phyloP scores from a whole-genome alignment of 2,888 invertebrate genomes.

The Lissocephala sabroskyi region DNA sequence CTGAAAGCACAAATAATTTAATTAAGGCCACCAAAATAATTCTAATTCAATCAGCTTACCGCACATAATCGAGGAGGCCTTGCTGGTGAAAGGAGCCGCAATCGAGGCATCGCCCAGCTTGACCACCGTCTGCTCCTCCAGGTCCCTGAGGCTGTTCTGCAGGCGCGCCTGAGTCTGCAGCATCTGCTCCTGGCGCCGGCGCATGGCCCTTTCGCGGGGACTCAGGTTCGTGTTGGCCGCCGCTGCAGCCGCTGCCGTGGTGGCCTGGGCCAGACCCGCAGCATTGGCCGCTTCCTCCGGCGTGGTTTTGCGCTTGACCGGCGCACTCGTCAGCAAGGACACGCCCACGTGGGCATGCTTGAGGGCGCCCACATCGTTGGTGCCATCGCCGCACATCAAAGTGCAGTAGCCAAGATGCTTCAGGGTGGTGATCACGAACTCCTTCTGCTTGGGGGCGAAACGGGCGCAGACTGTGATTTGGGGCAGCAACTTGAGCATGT shows the following conservation, averaged over 20 bases:
- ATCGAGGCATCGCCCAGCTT: slow-evolving; percentile 99
- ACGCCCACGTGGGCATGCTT: slow-evolving; percentile 99
- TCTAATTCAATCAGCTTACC: no score
- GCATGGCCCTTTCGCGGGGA: slow-evolving; percentile 64
- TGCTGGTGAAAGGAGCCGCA: slow-evolving; percentile 99
- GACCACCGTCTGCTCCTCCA: slow-evolving; percentile 92
- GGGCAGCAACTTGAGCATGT: slow-evolving; percentile 84
- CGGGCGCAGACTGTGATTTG: slow-evolving; percentile 94
- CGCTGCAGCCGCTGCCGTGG: slow-evolving; percentile 31
- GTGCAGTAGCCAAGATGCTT: slow-evolving; percentile 89
- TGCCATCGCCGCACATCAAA: slow-evolving; percentile 99
- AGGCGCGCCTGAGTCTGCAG: slow-evolving; percentile 65
- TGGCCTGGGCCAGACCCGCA: slow-evolving; percentile 24
- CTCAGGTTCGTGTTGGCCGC: slow-evolving; percentile 55
- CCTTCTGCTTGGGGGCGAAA: slow-evolving; percentile 99
- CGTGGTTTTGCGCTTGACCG: slow-evolving; percentile 74
- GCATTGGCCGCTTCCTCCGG: slow-evolving; percentile 42
- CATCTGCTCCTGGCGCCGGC: slow-evolving; percentile 67
- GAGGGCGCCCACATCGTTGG: slow-evolving; percentile 98
- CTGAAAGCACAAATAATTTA: no score
- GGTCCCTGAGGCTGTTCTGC: slow-evolving; percentile 80
- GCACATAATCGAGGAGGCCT: slow-evolving; percentile 94
- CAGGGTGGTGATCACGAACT: slow-evolving; percentile 91
- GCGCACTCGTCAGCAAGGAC: slow-evolving; percentile 88
- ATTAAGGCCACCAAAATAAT: no score